phyloP scores from a whole-genome alignment of 2,888 invertebrate genomes.

The Chymomyza procnemis region DNA sequence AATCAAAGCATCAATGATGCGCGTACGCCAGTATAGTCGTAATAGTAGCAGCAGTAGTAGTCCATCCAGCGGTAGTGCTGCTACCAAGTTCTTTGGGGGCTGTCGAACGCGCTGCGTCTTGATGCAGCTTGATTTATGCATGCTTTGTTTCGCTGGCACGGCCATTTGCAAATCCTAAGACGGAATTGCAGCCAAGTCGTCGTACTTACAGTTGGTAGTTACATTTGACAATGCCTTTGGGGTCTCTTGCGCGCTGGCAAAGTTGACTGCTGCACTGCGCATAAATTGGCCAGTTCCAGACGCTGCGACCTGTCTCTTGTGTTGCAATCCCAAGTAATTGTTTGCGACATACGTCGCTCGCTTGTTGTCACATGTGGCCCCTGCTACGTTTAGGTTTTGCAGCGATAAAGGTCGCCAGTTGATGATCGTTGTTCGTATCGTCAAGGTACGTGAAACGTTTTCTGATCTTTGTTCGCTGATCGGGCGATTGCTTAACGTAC shows the following conservation, averaged over 20 bases:
- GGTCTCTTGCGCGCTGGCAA: slow-evolving; percentile 16
- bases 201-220: slow-evolving; percentile 61
- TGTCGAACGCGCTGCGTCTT: slow-evolving; percentile 12
- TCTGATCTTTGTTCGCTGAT: slow-evolving; percentile 1
- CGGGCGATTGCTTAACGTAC: slow-evolving; percentile 31
- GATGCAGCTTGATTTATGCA: slow-evolving; percentile 61
- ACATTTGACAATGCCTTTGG: slow-evolving; percentile 70
- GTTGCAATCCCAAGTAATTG: slow-evolving; percentile 74
- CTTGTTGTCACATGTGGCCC: slow-evolving; percentile 64
- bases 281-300: slow-evolving; percentile 58
- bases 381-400: slow-evolving; percentile 3
- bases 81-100: neutral
- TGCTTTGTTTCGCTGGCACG: slow-evolving; percentile 55
- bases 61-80: neutral
- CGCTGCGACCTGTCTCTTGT: slow-evolving; percentile 42
- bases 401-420: slow-evolving; percentile 64
- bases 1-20: slow-evolving; percentile 74
- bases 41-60: neutral
- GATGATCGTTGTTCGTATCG: slow-evolving; percentile 23
- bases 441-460: neutral
- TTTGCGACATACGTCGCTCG: slow-evolving; percentile 73
- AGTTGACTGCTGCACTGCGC: slow-evolving; percentile 47
- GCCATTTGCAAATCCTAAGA: slow-evolving; percentile 63
- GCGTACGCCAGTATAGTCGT: slow-evolving; percentile 12
- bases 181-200: slow-evolving; percentile 47